Conservation (phyloP, 2,797 vertebrate species). For the Garrulus glandarius region DNA sequence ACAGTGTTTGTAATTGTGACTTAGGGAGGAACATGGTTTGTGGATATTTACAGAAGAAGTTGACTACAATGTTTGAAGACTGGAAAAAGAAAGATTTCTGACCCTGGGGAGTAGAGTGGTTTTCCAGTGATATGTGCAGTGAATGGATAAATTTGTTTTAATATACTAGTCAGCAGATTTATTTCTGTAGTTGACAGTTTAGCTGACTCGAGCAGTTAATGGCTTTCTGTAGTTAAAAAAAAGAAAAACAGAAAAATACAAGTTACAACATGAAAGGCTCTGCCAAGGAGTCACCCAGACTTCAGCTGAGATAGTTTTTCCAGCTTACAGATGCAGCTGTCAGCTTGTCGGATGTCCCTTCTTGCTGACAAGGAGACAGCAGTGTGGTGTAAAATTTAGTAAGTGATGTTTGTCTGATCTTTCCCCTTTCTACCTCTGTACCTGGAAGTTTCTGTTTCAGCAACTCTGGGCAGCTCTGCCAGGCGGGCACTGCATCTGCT, state of each 20-base stretch:
- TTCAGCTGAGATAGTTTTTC: not conserved
- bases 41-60: not conserved
- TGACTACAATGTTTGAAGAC: not conserved
- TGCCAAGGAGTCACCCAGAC: conserved; percentile 12
- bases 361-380: not conserved
- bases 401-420: not conserved
- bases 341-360: not conserved
- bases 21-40: not conserved
- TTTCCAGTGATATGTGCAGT: not conserved
- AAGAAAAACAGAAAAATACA: not conserved
- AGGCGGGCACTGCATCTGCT: accelerated
- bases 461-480: not conserved
- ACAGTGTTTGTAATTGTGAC: not conserved
- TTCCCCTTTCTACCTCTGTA: not conserved
- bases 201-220: conserved; percentile 18
- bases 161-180: conserved; percentile 24
- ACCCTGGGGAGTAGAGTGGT: not conserved
- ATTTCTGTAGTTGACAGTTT: conserved; percentile 5
- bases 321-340: not conserved
- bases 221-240: not conserved
- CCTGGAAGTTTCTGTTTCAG: not conserved
- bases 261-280: not conserved
- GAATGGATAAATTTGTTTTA: not conserved
- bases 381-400: not conserved
- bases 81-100: not conserved